These are phyloP conservation scores for Lagodon rhomboides DNA, from an alignment of 2,797 vertebrate species.

Conservation along the genomic window DNA sequence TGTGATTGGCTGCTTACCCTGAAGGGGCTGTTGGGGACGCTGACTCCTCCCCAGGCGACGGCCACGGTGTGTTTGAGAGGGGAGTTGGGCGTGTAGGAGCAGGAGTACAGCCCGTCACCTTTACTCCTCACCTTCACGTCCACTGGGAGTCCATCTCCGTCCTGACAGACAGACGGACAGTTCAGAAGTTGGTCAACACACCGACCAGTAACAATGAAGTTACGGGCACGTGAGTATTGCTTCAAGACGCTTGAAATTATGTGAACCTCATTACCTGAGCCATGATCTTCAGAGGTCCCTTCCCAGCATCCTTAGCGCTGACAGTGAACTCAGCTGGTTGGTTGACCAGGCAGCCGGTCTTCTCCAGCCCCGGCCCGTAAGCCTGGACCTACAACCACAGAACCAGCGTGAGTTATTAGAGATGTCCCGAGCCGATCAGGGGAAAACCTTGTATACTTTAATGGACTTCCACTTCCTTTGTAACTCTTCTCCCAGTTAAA, in stretches of 20 bases:
- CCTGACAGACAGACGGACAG: conserved; percentile 77
- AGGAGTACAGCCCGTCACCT: conserved; percentile 89
- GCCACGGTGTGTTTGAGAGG: conserved; percentile 95
- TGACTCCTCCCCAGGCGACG: conserved; percentile 92
- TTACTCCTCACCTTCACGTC: conserved; percentile 90
- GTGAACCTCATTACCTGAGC: conserved; percentile 88
- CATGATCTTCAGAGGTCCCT: conserved; percentile 92
- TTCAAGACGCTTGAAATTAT: too few species aligned
- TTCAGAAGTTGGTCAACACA: not conserved
- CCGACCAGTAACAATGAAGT: too few species aligned
- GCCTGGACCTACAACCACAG: conserved; percentile 89
- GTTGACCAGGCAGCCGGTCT: conserved; percentile 91
- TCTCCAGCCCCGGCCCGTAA: conserved; percentile 93
- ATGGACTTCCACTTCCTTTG: too few species aligned
- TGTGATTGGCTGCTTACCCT: conserved; percentile 90
- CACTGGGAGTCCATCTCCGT: conserved; percentile 91
- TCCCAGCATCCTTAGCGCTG: conserved; percentile 91
- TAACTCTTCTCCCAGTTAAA: too few species aligned
- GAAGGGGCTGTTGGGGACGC: conserved; percentile 93
- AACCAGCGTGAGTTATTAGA: not conserved
- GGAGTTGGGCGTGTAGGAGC: conserved; percentile 91
- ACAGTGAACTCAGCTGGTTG: conserved; percentile 93
- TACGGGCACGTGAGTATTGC: too few species aligned
- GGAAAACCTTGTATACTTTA: not conserved
- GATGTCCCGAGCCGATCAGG: not conserved